Evolutionary conservation across 30 jellyfish, hydroid and myxozoan genomes (phyloP).

Genomic region (Clytia hemisphaerica): DNA sequence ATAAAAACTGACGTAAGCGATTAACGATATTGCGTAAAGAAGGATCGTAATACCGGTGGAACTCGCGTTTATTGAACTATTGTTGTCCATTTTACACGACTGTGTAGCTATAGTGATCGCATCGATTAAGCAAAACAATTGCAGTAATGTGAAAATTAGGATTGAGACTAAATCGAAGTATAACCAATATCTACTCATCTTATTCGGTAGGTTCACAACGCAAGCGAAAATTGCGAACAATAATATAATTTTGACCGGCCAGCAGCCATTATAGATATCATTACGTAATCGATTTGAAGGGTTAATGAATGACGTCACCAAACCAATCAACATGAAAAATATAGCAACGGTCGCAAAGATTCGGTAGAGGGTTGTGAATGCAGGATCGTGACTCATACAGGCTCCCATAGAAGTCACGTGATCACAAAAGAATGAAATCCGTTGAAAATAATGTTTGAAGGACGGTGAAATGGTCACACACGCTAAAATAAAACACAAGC

Average conservation of each 20-base stretch:
- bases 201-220: constrained; percentile 34
- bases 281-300: constrained; percentile 24
- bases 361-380: constrained; percentile 54
- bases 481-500: not conserved
- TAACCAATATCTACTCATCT: constrained; percentile 51
- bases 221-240: constrained; percentile 15
- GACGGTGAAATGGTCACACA: constrained; percentile 21
- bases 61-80: constrained; percentile 25
- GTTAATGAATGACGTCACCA: constrained; percentile 17
- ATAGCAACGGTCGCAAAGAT: constrained; percentile 32
- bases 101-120: constrained; percentile 21
- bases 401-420: constrained; percentile 23
- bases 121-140: constrained; percentile 56
- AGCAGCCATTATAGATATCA: constrained; percentile 58
- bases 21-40: constrained; percentile 45
- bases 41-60: constrained; percentile 59
- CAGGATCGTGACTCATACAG: constrained; percentile 64
- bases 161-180: constrained; percentile 57
- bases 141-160: constrained; percentile 37
- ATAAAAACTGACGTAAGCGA: constrained; percentile 74
- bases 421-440: constrained; percentile 44
- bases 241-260: constrained; percentile 63
- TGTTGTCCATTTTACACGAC: constrained; percentile 6
- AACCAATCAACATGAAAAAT: constrained; percentile 29
- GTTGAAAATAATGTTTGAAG: constrained; percentile 19